Base-by-base conservation (phyloP, 2,888 invertebrate genomes). In the Piscicola geometra region DNA sequence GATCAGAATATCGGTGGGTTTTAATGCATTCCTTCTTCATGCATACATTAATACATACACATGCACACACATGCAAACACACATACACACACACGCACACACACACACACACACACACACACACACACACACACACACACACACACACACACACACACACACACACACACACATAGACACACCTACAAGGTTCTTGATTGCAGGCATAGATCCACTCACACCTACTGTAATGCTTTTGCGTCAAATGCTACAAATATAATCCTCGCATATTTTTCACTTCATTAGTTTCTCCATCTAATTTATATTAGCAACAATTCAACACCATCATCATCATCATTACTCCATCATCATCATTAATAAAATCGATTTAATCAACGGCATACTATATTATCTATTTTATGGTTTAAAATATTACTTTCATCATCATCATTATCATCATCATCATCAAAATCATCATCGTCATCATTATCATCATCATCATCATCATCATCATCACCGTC, bases 381-480 rank as follows among this genome's bases (percentile, higher is more conserved):
- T n/a, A n/a, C n/a, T n/a, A n/a, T n/a, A n/a, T n/a, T n/a, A n/a
- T n/a, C n/a, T n/a, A n/a, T n/a, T n/a, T n/a, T n/a, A n/a, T n/a
- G n/a, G n/a, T n/a, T n/a, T n/a, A n/a, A n/a, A n/a, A n/a, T n/a
- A n/a, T n/a, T n/a, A n/a, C n/a, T n/a, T n/a, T n/a, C n/a, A n/a
- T n/a, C n/a, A n/a, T n/a, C n/a, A n/a, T n/a, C n/a, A n/a, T n/a
- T n/a, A n/a, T n/a, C n/a, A n/a, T 69, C 69, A 69, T 69, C 69
- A 69, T 69, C 69, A 69, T 69, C 69, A 69, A 18, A 12, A 69
- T 69, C 69, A 69, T 69, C 69, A 69, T 69, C 69, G 28, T 69
- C 69, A 69, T 69, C 69, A 69, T 69, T 30, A 69, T 69, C 69
- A 69, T 64, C 64, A 64, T 64, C 64, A 64, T 64, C 64, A 69